Evolutionary conservation across 1,140 invertebrate genomes (phyloP), one percentile per base, ranked within the genome.

Genomic region (Zaprionus kolodkinae): DNA sequence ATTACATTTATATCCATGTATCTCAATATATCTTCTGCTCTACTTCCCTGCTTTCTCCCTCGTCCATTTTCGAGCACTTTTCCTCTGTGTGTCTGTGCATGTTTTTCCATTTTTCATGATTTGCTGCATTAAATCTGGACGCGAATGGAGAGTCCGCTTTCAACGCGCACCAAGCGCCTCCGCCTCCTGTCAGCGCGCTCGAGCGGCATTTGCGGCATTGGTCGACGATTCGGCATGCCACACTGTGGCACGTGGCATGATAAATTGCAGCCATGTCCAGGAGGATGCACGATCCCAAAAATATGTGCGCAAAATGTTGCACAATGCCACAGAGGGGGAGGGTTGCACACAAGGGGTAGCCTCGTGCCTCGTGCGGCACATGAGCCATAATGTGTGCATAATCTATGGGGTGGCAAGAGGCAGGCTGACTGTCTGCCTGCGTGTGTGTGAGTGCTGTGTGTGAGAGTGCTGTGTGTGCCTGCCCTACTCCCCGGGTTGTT

Each of bases 161-260:
- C 57, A 69, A 50, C 66, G 56, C 56, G 60, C 43, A 40, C 4
- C 21, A 21, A 21, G 21, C 1, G 15, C 36, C 15, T 55, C 62
- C 73, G 69, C 68, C 81, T 38, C 43, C 56, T 86, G 81, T 85
- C 82, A 76, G 81, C 82, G 43, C 62, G 27, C 27, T 30, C 27
- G 27, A 30, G 27, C 27, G 30, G 50, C 48, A 54, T 63, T 60
- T 65, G 68, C 52, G 78, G 81, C 78, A 85, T 85, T 85, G 81
- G 82, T 61, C 63, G 63, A 57, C 65, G 71, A 81, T 86, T 76
- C 56, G 78, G 61, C 67, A 81, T 63, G 82, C 75, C 67, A 59
- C 60, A 60, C 27, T 57, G 61, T 36, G 82, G 67, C 82, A 86
- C 82, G 83, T 86, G 80, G 43, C 79, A 65, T 54, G 64, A 79